Evolutionary conservation across 2,113 vertebrate genomes (phyloP), one percentile per base, ranked within the genome.

Genomic region (Falcunculus frontatus): DNA sequence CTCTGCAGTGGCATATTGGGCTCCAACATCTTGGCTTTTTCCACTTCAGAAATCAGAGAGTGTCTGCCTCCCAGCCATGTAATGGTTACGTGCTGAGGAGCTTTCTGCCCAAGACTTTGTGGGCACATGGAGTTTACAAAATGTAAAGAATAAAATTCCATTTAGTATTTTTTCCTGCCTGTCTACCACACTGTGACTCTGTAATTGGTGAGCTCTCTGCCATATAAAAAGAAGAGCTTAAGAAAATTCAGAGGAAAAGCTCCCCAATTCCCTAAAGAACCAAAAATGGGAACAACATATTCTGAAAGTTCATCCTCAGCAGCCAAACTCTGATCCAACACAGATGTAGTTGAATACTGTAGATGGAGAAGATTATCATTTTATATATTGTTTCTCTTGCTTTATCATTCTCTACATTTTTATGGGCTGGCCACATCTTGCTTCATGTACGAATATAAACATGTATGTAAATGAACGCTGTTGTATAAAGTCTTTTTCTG

Each of bases 261-360:
- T 96, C 30, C 72, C 33, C 53, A 87, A 55, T 84, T 94, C 91
- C 95, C 95, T 39, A 72, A 96, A 95, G 94, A 84, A 92, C 41
- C 33, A 49, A 91, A 91, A 84, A 67, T 32, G 65, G 67, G 92
- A 96, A 96, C 84, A 90, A 77, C 78, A 47, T 89, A 94, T 92
- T 94, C 89, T 80, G 57, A 80, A 96, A 92, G 77, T 64, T 91
- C 90, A 81, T 89, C 59, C 77, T 96, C 94, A 72, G 93, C 92
- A 95, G 95, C 92, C 94, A 97, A 96, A 75, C 59, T 60, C 86
- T 96, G 95, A 97, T 96, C 90, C 92, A 94, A 93, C 89, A 93
- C 95, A 97, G 95, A 95, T 96, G 95, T 68, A 86, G 78, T 9
- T 46, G 72, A 67, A 88, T 53, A 57, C 17, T 78, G 86, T 92